Conservation (phyloP, 1,140 invertebrate species). For the Micrasema longulum region DNA sequence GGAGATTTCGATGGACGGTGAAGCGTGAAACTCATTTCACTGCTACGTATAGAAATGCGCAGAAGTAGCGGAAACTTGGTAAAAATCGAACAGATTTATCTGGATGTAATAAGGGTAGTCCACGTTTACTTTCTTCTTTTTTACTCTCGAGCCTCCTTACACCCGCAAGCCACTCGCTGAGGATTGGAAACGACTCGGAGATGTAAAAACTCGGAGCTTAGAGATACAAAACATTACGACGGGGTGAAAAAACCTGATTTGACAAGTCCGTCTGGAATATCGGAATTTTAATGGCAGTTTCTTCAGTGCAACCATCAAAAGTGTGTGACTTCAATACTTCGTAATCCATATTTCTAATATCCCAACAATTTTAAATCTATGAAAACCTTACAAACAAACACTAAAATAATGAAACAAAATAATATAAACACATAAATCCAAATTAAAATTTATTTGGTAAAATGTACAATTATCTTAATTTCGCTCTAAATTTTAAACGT, state of each 20-base stretch:
- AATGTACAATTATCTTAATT: no score
- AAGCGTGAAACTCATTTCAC: constrained; percentile 42
- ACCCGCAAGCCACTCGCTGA: constrained; percentile 7
- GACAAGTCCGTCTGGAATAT: constrained; percentile 43
- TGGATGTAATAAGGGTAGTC: neutral
- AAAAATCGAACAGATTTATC: neutral
- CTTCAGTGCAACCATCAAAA: constrained; percentile 18
- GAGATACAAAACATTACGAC: constrained; percentile 8
- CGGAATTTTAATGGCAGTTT: constrained; percentile 51
- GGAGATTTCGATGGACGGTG: constrained; percentile 39
- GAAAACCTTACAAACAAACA: no score
- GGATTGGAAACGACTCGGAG: constrained; percentile 5
- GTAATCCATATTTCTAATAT: no score
- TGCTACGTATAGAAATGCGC: neutral
- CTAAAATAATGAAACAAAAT: no score
- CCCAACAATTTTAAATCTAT: no score
- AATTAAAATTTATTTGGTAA: no score
- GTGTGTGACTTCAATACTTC: no score
- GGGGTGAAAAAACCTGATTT: constrained; percentile 54
- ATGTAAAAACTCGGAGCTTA: neutral
- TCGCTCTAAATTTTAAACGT: no score
- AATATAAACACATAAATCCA: no score
- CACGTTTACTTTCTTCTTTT: constrained; percentile 23
- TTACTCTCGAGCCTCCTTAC: constrained; percentile 8
- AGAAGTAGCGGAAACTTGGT: neutral